Conservation (phyloP, 2,888 invertebrate genomes). For the Cyclophora albipunctata region DNA sequence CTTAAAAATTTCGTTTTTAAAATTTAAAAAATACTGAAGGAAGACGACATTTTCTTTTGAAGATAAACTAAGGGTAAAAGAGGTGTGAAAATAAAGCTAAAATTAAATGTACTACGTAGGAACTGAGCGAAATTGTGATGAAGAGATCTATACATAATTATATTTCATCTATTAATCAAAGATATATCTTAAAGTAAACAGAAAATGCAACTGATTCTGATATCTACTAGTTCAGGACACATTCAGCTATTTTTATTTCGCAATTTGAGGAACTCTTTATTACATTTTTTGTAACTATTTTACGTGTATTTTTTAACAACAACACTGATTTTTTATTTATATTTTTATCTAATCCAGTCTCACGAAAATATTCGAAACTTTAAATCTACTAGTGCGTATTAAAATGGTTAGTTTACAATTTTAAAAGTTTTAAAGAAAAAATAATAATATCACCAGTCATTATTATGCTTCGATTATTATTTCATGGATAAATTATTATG, state of each 20-base stretch:
- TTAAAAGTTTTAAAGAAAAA: constrained; percentile 1
- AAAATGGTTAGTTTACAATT: neutral
- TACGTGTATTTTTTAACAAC: constrained; percentile 14
- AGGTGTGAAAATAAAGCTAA: constrained; percentile 52
- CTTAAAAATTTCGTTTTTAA: constrained; percentile 25
- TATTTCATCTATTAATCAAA: too few relatives aligned
- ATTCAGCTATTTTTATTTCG: constrained; percentile 10
- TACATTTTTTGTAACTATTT: constrained; percentile 15
- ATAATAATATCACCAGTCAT: neutral
- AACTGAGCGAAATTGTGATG: constrained; percentile 68
- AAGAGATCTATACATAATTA: constrained; percentile 57
- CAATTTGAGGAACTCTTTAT: constrained; percentile 22
- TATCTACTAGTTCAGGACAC: neutral
- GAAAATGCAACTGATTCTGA: constrained; percentile 58
- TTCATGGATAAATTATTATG: constrained; percentile 2
- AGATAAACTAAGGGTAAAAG: constrained; percentile 23
- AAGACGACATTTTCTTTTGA: constrained; percentile 53
- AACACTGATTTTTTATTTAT: constrained; percentile 12
- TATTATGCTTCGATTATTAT: constrained; percentile 4
- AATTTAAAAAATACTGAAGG: constrained; percentile 35
- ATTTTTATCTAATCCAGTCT: constrained; percentile 15
- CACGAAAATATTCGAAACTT: constrained; percentile 18
- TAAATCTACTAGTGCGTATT: constrained; percentile 13
- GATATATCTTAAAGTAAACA: constrained; percentile 41
- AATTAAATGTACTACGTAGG: constrained; percentile 66